Evolutionary conservation across 2,113 vertebrate genomes (phyloP), one percentile per base, ranked within the genome.

Genomic region (Melanerpes aurifrons): DNA sequence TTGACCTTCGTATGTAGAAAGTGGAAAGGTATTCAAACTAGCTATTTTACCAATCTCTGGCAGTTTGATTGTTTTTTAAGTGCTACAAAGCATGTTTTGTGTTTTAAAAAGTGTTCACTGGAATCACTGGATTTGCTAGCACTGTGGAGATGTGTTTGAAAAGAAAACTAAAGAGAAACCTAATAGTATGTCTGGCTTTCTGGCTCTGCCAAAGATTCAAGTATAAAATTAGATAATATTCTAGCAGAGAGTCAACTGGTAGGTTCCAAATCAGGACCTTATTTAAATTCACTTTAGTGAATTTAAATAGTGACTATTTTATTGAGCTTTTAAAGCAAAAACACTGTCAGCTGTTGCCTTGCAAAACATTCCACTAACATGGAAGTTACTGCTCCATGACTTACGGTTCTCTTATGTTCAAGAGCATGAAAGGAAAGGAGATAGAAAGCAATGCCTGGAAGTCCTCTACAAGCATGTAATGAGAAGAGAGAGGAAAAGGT

Each of bases 11-110:
- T 31, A 8, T 54, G 69, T 45, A 84, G 84, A 89, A 92, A 93
- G 95, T 80, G 75, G 70, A 75, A 85, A 64, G 15, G 61, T 94
- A 90, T 93, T 86, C 74, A 69, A 79, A 72, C 15, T 45, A 70
- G 59, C 80, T 92, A 50, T 94, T 92, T 95, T 90, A 88, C 87
- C 87, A 66, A 77, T 62, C 79, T 80, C 70, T 20, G 59, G 56
- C 73, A 87, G 69, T 28, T 22, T 83, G 82, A 67, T 67, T 89
- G 84, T 68, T 87, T 93, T 93, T 92, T 86, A 82, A 78, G 63
- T 83, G 70, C 67, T 88, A 47, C 53, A 87, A 86, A 95, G 84
- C 90, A 82, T 95, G 88, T 96, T 95, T 94, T 95, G 76, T 64
- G 63, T 95, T 89, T 86, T 56, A 72, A 93, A 76, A 37, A 56